phyloP scores from a whole-genome alignment of 2,113 vertebrate genomes.

The Glareola pratincola region DNA sequence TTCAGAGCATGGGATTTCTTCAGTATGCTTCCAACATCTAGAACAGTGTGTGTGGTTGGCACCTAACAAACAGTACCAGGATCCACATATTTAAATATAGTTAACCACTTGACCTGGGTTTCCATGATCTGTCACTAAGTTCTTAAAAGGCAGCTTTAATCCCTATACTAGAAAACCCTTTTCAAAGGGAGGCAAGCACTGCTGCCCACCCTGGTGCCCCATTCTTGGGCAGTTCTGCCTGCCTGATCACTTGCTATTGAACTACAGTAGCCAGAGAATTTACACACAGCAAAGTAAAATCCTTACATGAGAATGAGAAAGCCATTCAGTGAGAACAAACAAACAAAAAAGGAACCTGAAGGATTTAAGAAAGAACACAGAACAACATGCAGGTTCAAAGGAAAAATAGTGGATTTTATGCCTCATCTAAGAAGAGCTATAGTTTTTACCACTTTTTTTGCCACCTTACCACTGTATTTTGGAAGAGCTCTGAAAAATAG shows the following conservation, averaged over 20 bases:
- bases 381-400: background rate
- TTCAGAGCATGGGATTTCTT: background rate
- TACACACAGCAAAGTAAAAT: background rate
- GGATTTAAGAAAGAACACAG: background rate
- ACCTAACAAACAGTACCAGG: background rate
- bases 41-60: background rate
- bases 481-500: background rate
- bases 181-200: background rate
- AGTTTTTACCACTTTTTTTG: background rate
- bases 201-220: background rate
- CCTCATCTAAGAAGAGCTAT: background rate
- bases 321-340: background rate
- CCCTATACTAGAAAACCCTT: background rate
- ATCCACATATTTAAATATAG: background rate
- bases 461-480: background rate
- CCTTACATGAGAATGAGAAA: background rate
- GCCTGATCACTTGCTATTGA: background rate
- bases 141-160: background rate
- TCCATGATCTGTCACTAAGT: background rate
- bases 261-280: background rate
- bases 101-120: background rate
- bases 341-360: background rate
- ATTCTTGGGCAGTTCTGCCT: background rate
- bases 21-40: background rate
- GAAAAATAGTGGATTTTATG: background rate